phyloP scores from a whole-genome alignment of 2,113 vertebrate species.

The Scomber japonicus region DNA sequence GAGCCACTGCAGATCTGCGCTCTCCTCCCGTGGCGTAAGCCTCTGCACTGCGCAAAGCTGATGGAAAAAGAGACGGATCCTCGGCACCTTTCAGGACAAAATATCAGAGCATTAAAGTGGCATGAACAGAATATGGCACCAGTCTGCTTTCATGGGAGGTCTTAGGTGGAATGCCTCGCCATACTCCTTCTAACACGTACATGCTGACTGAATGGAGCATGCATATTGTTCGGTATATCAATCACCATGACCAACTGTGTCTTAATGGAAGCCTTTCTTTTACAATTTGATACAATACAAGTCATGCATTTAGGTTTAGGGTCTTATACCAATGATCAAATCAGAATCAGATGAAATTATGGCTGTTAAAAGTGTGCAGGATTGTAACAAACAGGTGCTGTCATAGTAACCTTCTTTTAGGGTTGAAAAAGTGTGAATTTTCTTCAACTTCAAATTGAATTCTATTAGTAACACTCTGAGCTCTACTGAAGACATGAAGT shows the following conservation, averaged over 20 bases:
- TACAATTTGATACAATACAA: neutral
- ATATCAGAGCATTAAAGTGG: conserved; percentile 26
- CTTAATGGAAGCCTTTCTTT: neutral
- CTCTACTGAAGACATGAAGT: no score
- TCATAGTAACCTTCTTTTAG: neutral
- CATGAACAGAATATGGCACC: conserved; percentile 4
- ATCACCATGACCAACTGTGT: neutral
- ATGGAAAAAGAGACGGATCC: conserved; percentile 48
- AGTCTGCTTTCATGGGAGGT: conserved; percentile 3
- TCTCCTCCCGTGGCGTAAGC: conserved; percentile 59
- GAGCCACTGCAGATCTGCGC: conserved; percentile 73
- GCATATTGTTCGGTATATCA: neutral
- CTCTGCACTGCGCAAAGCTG: conserved; percentile 73
- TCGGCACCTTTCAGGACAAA: conserved; percentile 27
- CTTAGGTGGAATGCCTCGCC: neutral
- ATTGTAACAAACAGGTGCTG: neutral
- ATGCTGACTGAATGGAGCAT: neutral
- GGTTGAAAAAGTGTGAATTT: no score
- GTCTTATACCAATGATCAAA: neutral
- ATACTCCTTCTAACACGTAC: neutral
- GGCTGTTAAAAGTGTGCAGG: neutral
- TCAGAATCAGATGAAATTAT: neutral
- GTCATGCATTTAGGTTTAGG: neutral
- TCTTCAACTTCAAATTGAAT: neutral
- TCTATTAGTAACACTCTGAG: no score